Conservation (phyloP, 2,113 vertebrate species). For the Glaucidium brasilianum region DNA sequence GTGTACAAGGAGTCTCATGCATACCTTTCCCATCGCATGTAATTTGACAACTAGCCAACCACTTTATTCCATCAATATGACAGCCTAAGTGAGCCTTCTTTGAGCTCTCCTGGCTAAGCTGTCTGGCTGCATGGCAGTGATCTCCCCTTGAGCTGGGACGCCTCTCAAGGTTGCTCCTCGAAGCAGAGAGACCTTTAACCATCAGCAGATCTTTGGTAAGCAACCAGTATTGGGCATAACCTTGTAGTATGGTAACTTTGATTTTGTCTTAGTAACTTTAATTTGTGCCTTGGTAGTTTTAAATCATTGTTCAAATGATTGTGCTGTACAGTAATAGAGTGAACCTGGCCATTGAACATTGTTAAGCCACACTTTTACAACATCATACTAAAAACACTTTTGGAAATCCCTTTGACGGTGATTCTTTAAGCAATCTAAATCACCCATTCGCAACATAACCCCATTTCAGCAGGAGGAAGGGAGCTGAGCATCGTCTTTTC, state of each 20-base stretch:
- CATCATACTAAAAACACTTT: neutral
- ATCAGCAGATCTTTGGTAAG: neutral
- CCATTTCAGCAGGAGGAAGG: neutral
- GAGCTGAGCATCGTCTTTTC: rapidly evolving
- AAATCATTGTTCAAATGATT: neutral
- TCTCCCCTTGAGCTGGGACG: neutral
- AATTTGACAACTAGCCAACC: neutral
- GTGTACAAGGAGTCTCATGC: neutral
- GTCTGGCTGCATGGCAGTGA: neutral
- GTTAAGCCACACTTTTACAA: neutral
- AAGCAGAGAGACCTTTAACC: neutral
- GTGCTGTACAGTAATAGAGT: neutral
- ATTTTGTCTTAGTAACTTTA: neutral
- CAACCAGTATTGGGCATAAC: rapidly evolving
- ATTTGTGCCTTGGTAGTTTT: neutral
- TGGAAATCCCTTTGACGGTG: neutral
- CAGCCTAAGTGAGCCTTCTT: neutral
- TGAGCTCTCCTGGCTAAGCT: neutral
- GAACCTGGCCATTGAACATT: neutral
- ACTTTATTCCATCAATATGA: neutral
- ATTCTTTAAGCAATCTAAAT: neutral
- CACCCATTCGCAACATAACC: neutral
- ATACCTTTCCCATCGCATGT: neutral
- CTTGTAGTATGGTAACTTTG: neutral
- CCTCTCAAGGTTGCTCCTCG: neutral